Conservation (phyloP, 2,797 vertebrate genomes). For the Serranus cabrilla region DNA sequence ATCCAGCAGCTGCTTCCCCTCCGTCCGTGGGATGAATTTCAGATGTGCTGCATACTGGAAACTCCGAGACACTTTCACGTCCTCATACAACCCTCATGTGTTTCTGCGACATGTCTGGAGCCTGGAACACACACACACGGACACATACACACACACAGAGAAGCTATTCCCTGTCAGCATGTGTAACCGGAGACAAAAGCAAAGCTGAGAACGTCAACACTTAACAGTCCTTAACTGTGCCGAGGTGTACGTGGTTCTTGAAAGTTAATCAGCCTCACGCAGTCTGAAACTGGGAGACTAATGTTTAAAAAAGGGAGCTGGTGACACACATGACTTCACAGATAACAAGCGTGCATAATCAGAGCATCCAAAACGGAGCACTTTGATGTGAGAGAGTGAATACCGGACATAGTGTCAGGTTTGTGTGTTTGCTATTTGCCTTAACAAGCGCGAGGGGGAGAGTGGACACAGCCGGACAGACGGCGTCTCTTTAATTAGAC, state of each 20-base stretch:
- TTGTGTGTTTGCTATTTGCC: conserved; percentile 27
- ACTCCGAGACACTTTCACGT: conserved; percentile 11
- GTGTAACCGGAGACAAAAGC: conserved; percentile 40
- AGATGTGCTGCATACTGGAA: conserved; percentile 46
- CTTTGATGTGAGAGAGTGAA: conserved; percentile 17
- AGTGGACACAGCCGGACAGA: conserved; percentile 40
- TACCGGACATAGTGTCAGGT: conserved; percentile 43
- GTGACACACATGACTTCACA: background rate
- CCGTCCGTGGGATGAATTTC: conserved; percentile 42
- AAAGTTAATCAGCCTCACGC: conserved; percentile 1
- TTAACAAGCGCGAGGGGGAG: conserved; percentile 41
- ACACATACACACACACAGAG: background rate
- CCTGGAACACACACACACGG: conserved; percentile 1
- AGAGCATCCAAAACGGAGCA: background rate
- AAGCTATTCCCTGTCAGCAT: conserved; percentile 31
- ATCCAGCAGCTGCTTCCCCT: conserved; percentile 64
- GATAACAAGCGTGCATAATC: conserved; percentile 24
- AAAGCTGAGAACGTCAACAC: conserved; percentile 48
- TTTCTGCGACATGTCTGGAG: conserved; percentile 1
- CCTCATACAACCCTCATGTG: conserved; percentile 10
- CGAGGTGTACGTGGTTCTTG: background rate
- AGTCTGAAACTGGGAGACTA: background rate
- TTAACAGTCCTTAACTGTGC: conserved; percentile 4
- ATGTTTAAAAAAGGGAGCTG: background rate
- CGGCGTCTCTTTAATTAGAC: conserved; percentile 67